Conservation (phyloP, 2,797 vertebrate genomes). For the Otolemur crassicaudatus region DNA sequence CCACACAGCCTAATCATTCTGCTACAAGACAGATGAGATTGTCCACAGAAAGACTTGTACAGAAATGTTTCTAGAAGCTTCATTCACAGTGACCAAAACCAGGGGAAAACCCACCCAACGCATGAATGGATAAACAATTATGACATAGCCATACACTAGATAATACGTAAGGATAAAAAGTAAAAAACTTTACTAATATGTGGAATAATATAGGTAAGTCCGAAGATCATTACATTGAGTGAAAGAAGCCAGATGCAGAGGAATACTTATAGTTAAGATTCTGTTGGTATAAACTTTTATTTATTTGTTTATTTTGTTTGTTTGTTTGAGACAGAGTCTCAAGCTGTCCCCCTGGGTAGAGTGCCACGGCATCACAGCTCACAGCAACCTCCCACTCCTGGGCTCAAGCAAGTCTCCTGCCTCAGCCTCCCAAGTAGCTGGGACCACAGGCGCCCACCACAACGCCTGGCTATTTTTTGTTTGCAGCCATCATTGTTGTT, state of each 20-base stretch:
- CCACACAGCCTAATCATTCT: background rate
- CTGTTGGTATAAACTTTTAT: background rate
- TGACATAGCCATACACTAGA: background rate
- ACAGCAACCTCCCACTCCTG: no score
- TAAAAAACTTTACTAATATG: background rate
- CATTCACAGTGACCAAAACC: background rate
- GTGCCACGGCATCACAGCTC: no score
- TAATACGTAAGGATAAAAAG: background rate
- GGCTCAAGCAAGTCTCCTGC: no score
- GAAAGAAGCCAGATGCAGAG: background rate
- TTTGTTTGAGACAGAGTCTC: no score
- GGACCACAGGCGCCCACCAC: no score
- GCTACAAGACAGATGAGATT: background rate
- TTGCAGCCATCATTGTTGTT: no score
- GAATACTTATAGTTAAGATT: background rate
- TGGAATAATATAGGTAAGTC: background rate
- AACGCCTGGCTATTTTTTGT: no score
- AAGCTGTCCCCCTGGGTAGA: no score
- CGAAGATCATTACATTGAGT: background rate
- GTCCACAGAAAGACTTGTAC: background rate
- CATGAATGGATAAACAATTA: background rate
- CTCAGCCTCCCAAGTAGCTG: no score
- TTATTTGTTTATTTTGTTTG: no score
- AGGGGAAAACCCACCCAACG: background rate
- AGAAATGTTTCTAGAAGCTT: background rate